Conservation (phyloP, 1,140 invertebrate genomes). For the Drosophila guanche region DNA sequence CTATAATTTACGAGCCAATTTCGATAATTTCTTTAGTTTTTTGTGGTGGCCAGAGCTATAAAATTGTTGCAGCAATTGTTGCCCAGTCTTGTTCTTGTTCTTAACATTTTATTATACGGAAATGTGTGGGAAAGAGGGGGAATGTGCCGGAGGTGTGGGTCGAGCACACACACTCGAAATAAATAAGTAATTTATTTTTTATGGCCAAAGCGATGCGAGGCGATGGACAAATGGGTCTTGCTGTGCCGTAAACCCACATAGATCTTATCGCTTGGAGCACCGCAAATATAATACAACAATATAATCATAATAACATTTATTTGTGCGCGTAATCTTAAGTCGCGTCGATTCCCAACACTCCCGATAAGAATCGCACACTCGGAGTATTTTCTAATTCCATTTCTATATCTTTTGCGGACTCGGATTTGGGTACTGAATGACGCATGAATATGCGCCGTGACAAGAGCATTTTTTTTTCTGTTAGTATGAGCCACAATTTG, state of each 20-base stretch:
- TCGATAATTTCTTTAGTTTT: slow-evolving; percentile 68
- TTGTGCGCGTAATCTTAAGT: slow-evolving; percentile 63
- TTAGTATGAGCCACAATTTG: not conserved
- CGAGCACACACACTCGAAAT: slow-evolving; percentile 58
- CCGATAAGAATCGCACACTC: slow-evolving; percentile 55
- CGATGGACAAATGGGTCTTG: not conserved
- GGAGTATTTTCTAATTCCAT: slow-evolving; percentile 25
- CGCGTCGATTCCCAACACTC: slow-evolving; percentile 57
- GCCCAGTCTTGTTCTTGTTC: slow-evolving; percentile 38
- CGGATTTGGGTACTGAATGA: slow-evolving; percentile 5
- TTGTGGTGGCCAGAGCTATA: slow-evolving; percentile 41
- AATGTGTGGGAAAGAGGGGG: slow-evolving; percentile 2
- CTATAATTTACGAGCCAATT: slow-evolving; percentile 76
- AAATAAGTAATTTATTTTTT: slow-evolving; percentile 82
- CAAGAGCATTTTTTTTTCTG: slow-evolving; percentile 47
- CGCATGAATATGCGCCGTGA: slow-evolving; percentile 7
- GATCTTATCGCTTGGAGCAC: slow-evolving; percentile 61
- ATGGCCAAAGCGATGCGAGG: slow-evolving; percentile 37
- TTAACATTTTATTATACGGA: slow-evolving; percentile 46
- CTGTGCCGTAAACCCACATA: slow-evolving; percentile 53
- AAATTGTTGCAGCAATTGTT: slow-evolving; percentile 69
- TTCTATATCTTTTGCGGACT: slow-evolving; percentile 28
- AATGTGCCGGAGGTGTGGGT: slow-evolving; percentile 29
- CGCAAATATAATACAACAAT: slow-evolving; percentile 73
- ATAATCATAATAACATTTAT: slow-evolving; percentile 73